Conservation (phyloP, 2,888 invertebrate species). For the Drosophila histrio region DNA sequence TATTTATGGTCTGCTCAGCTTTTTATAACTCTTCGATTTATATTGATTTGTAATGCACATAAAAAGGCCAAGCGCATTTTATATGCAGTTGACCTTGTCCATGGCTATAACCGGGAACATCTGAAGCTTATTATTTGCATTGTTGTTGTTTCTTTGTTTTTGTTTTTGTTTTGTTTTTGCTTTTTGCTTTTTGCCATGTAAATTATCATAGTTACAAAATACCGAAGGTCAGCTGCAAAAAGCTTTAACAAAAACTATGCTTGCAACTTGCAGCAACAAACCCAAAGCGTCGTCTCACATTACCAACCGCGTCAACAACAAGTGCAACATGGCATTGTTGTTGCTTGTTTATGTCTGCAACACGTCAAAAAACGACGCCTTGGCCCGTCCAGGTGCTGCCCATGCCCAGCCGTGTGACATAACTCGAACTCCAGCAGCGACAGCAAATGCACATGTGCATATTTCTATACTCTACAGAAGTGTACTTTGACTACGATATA, state of each 20-base stretch:
- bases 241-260: conserved; percentile 37
- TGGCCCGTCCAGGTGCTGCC: conserved; percentile 46
- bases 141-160: neutral
- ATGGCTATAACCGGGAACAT: conserved; percentile 49
- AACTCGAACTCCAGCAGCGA: conserved; percentile 50
- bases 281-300: conserved; percentile 43
- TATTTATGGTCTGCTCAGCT: conserved; percentile 73
- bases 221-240: conserved; percentile 62
- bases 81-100: conserved; percentile 73
- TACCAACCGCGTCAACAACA: conserved; percentile 52
- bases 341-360: conserved; percentile 47
- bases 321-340: conserved; percentile 58
- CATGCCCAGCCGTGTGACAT: conserved; percentile 57
- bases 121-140: conserved; percentile 10
- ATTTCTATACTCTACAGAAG: conserved; percentile 35
- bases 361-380: conserved; percentile 48
- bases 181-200: conserved; percentile 31
- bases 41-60: conserved; percentile 73
- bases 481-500: neutral
- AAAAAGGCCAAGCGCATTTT: conserved; percentile 53
- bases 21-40: conserved; percentile 79
- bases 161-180: neutral
- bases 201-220: conserved; percentile 68
- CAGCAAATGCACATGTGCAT: conserved; percentile 28
- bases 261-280: conserved; percentile 36